These are phyloP conservation scores for Parus major DNA, from an alignment of 2,113 vertebrate species.

Conservation along the genomic window DNA sequence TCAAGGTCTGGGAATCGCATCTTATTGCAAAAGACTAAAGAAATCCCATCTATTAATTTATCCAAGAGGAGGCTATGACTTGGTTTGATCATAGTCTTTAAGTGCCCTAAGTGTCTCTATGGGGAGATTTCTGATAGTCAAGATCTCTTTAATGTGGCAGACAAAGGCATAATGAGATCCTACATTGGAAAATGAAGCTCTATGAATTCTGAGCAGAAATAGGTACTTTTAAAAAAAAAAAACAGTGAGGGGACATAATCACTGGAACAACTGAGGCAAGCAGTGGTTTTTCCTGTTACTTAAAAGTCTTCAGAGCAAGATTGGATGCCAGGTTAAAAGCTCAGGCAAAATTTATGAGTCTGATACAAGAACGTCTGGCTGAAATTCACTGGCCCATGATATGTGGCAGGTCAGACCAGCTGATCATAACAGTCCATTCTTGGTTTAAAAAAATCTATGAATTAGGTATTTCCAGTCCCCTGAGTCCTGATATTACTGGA, in stretches of 20 bases:
- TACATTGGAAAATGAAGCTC: constrained; percentile 27
- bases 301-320: constrained; percentile 43
- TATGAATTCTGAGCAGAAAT: constrained; percentile 39
- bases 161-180: constrained; percentile 70
- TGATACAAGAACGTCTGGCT: constrained; percentile 45
- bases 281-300: constrained; percentile 23
- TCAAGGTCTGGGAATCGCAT: constrained; percentile 29
- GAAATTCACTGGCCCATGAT: constrained; percentile 60
- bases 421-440: constrained; percentile 11
- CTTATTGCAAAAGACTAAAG: constrained; percentile 41
- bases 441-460: constrained; percentile 28
- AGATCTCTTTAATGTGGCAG: constrained; percentile 65
- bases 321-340: constrained; percentile 50
- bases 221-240: not conserved
- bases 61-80: constrained; percentile 59
- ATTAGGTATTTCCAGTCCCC: constrained; percentile 40
- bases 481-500: not conserved
- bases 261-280: constrained; percentile 18
- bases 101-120: constrained; percentile 66
- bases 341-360: constrained; percentile 51
- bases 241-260: not conserved
- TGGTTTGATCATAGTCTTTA: constrained; percentile 66
- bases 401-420: constrained; percentile 47
- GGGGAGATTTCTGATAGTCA: constrained; percentile 66
- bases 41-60: constrained; percentile 63